These are phyloP conservation scores for Enteromius mattozi DNA, from an alignment of 2,797 vertebrate species.

Conservation along the genomic window DNA sequence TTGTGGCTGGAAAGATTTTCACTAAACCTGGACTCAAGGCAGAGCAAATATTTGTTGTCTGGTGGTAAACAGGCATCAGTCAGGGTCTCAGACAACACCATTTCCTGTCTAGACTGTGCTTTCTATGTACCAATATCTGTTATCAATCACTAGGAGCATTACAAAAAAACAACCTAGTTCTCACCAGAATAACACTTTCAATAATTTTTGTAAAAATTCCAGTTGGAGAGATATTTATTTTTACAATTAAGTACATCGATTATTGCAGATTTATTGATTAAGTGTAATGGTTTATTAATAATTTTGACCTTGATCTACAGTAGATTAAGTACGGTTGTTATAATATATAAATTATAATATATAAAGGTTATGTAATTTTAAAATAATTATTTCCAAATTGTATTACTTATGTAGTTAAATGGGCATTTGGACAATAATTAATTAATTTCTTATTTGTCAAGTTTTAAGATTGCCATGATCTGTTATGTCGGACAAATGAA, in stretches of 20 bases:
- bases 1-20: slow-evolving; percentile 68
- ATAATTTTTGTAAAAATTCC: not conserved
- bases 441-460: not conserved
- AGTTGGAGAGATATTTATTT: not conserved
- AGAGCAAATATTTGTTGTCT: slow-evolving; percentile 79
- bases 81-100: slow-evolving; percentile 57
- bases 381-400: not conserved
- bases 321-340: not conserved
- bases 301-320: not conserved
- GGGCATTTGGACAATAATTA: not conserved
- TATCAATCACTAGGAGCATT: slow-evolving; percentile 3
- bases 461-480: not conserved
- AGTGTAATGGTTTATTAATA: not conserved
- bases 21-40: slow-evolving; percentile 68
- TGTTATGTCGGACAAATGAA: not conserved
- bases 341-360: no score
- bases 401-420: not conserved
- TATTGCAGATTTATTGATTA: not conserved
- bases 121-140: slow-evolving; percentile 9
- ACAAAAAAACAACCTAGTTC: not conserved
- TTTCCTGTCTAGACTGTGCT: slow-evolving; percentile 25
- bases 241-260: not conserved
- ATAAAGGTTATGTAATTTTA: not conserved
- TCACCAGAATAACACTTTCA: not conserved
- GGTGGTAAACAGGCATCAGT: slow-evolving; percentile 74